phyloP scores from a whole-genome alignment of 2,797 vertebrate genomes.

The Garrulus glandarius region DNA sequence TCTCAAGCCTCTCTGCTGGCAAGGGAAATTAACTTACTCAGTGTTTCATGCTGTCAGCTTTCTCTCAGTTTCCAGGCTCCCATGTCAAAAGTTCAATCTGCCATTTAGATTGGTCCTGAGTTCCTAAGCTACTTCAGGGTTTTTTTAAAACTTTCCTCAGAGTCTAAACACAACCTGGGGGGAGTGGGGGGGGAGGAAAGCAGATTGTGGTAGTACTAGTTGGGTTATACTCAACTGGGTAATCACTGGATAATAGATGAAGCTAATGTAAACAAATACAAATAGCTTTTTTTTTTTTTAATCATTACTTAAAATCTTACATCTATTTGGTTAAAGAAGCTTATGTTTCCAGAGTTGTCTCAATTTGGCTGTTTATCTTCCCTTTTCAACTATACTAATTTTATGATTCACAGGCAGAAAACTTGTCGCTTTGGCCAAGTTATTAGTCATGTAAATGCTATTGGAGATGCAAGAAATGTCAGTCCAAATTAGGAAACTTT shows the following conservation, averaged over 20 bases:
- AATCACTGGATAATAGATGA: neutral
- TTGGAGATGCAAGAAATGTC: conserved; percentile 53
- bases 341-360: neutral
- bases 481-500: conserved; percentile 41
- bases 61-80: neutral
- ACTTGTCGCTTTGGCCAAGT: neutral
- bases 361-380: conserved; percentile 2
- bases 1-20: neutral
- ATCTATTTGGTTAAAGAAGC: neutral
- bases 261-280: neutral
- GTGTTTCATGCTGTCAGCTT: neutral
- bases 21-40: neutral
- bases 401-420: conserved; percentile 43
- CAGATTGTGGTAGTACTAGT: neutral
- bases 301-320: neutral
- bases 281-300: neutral
- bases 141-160: neutral
- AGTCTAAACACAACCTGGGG: neutral
- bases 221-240: neutral
- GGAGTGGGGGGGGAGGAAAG: fast-evolving
- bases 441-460: conserved; percentile 51
- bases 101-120: neutral
- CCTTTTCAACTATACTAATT: neutral
- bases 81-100: neutral
- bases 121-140: neutral